Conservation (phyloP, 1,140 invertebrate genomes). For the Bombus pascuorum region DNA sequence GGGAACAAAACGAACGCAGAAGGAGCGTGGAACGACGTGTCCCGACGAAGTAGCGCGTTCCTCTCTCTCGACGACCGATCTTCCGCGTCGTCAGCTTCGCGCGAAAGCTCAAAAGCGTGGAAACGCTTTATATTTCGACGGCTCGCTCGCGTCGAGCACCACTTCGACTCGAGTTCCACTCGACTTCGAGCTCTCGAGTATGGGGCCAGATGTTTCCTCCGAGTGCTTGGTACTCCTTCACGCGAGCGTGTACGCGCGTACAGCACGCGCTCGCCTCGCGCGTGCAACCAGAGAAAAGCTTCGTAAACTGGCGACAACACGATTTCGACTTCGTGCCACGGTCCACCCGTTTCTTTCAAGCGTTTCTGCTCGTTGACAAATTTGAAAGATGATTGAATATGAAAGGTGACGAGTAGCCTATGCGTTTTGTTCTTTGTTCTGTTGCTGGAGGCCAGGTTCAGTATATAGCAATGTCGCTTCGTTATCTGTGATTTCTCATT, state of each 20-base stretch:
- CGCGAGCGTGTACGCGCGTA: constrained; percentile 58
- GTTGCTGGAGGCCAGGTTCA: not conserved
- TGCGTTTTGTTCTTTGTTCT: not conserved
- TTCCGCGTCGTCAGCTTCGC: constrained; percentile 43
- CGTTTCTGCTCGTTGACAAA: no score
- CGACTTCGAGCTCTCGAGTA: constrained; percentile 65
- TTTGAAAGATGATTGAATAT: not conserved
- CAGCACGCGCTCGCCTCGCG: constrained; percentile 67
- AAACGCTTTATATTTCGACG: constrained; percentile 74
- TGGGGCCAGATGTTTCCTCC: constrained; percentile 74
- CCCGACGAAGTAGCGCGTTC: not conserved
- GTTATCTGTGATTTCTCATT: not conserved
- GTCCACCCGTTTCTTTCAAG: not conserved
- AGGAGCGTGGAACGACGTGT: constrained; percentile 15
- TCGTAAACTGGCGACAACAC: constrained; percentile 51
- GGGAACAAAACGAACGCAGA: not conserved
- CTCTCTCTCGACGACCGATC: constrained; percentile 1
- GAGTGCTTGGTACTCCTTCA: constrained; percentile 69
- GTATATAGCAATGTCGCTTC: not conserved
- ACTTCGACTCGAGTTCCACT: constrained; percentile 71
- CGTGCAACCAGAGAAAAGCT: constrained; percentile 41
- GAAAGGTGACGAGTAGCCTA: not conserved
- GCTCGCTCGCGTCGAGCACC: constrained; percentile 67
- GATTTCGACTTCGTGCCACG: not conserved
- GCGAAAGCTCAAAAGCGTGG: constrained; percentile 76